phyloP scores from a whole-genome alignment of 2,113 vertebrate genomes.

The Carlito syrichta region DNA sequence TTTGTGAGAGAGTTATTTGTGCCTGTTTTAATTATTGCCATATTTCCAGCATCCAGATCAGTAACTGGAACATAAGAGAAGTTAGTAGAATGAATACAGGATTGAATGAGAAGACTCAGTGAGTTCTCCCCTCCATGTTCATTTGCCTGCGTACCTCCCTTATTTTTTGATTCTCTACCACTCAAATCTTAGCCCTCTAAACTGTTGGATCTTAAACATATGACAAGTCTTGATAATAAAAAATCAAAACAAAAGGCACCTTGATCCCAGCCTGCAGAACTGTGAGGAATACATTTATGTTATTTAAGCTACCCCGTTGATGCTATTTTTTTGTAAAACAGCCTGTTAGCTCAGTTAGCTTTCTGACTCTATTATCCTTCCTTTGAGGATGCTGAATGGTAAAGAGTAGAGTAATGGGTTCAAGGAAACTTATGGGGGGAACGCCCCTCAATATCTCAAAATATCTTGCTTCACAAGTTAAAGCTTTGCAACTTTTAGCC shows the following conservation, averaged over 20 bases:
- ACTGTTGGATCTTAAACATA: not conserved
- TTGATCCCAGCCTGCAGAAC: no score
- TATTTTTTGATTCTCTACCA: not conserved
- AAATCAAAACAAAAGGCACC: not conserved
- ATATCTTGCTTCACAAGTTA: not conserved
- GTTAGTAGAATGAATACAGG: not conserved
- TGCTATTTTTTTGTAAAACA: no score
- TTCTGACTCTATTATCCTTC: not conserved
- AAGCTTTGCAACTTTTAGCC: not conserved
- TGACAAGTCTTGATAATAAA: not conserved
- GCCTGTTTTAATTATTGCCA: not conserved
- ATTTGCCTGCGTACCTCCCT: not conserved
- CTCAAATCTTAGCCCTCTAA: not conserved
- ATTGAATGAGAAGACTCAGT: not conserved
- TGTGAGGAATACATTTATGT: no score
- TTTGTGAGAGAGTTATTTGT: not conserved
- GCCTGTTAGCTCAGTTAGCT: not conserved
- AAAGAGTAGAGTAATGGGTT: not conserved
- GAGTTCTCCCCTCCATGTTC: not conserved
- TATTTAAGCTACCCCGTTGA: no score
- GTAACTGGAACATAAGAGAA: not conserved
- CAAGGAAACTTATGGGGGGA: not conserved
- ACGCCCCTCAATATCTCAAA: not conserved
- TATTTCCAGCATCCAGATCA: not conserved
- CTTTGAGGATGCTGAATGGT: not conserved